Base-by-base conservation (phyloP, 53 echinoderm and acorn worm species). In the Echinarachnius parma region DNA sequence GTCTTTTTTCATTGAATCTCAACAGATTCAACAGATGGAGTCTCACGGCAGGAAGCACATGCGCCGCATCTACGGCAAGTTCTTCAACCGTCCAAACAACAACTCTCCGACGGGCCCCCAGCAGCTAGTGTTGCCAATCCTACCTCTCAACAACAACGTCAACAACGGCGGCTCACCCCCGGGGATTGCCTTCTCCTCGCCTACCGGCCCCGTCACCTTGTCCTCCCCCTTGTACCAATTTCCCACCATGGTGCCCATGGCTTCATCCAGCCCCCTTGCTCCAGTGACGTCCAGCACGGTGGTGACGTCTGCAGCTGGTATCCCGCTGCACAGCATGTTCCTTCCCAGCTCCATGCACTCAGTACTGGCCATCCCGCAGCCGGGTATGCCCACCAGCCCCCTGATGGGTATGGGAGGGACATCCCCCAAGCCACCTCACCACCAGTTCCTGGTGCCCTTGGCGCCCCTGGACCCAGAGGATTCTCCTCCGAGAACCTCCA, bases 21-120 rank as follows among this genome's bases (percentile, higher is more conserved):
- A 9, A 22, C 75, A 93, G 94, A 83, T 94, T 72, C 94, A 94
- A 46, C 98, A 98, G 75, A 98, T 98, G 98, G 98, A 98, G 33
- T 87, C 91, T 8, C 98, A 98, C 20, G 98, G 91, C 22, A 85
- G 98, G 9, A 98, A 98, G 48, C 98, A 98, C 80, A 91, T 98
- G 91, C 82, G 98, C 18, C 91, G 98, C 18, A 92, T 98, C 80
- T 98, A 92, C 42, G 98, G 98, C 27, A 98, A 92, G 66, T 88
- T 87, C 59, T 98, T 98, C 90, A 94, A 94, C 82, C 86, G 89
- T 55, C 86, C 86, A 11, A 83, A 83, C 77, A 83, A 75, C 61
- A 83, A 83, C 60, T 77, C 67, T 23, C 92, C 92, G 0, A 88
- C 88, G 2, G 88, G 92, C 29, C 79, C 90, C 28, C 89, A 94